Evolutionary conservation across 2,888 invertebrate genomes (phyloP), one percentile per base, ranked within the genome.

Genomic region (Girardia tigrina): DNA sequence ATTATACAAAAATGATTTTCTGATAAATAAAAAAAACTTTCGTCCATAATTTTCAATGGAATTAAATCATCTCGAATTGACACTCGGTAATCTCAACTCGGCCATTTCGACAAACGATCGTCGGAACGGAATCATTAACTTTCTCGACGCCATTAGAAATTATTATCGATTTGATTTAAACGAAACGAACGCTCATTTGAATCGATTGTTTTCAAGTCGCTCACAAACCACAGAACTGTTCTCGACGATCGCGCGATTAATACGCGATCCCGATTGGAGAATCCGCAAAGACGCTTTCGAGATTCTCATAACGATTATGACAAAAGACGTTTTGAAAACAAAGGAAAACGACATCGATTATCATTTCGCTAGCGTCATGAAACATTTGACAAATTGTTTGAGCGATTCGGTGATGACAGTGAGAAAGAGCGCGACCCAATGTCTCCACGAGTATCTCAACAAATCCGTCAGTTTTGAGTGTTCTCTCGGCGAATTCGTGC

Each of bases 81-180:
- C 23, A 23, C 23, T 56, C n/a, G 20, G 23, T 20, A 56, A 56
- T 56, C 56, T 56, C n/a, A 56, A 56, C 23, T n/a, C n/a, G n/a
- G 56, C 56, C 23, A 56, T 23, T 56, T 4, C 56, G 4, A 56
- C 56, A 56, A 23, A 56, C n/a, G 56, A 56, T 56, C 56, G 56
- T 56, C n/a, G 23, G 23, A 8, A 56, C 23, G 56, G 56, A 6
- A 56, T 56, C n/a, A 56, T 20, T 16, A 56, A 4, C 6, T 56
- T 56, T 56, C 56, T 56, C 23, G 8, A 56, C n/a, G 56, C 4
- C n/a, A 56, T 56, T 20, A 56, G 23, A 56, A 56, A 56, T 16
- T 56, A 56, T 56, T 56, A 56, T 56, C 56, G 23, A 56, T 56
- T 56, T n/a, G 56, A 56, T 56, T 20, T 56, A n/a, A 56, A 56